Evolutionary conservation across 2,797 vertebrate genomes (phyloP).

Genomic region (Eutrigla gurnardus): DNA sequence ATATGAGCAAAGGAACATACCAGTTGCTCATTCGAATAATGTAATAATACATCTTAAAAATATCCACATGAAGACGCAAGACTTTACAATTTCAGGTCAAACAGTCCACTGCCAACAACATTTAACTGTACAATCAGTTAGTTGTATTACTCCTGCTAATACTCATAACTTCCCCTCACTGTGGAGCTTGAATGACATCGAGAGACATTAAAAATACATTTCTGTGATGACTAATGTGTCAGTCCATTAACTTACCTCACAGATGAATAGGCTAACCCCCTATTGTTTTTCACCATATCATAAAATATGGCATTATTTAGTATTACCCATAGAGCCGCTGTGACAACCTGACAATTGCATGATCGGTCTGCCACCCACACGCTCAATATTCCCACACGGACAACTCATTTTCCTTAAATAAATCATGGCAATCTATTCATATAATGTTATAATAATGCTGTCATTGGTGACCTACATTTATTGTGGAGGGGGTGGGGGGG

Average conservation of each 20-base stretch:
- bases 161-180: not conserved
- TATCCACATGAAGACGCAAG: not conserved
- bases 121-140: not conserved
- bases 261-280: not conserved
- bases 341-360: constrained; percentile 33
- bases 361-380: constrained; percentile 28
- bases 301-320: constrained; percentile 32
- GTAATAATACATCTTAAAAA: not conserved
- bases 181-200: not conserved
- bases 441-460: constrained; percentile 73
- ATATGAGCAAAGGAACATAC: not conserved
- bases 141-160: not conserved
- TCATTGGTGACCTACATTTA: constrained; percentile 77
- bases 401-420: constrained; percentile 51
- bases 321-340: constrained; percentile 13
- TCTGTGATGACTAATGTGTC: not conserved
- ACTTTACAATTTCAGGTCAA: not conserved
- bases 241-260: not conserved
- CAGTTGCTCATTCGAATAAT: not conserved
- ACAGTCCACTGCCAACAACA: not conserved
- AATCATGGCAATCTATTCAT: constrained; percentile 58
- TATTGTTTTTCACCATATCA: not conserved
- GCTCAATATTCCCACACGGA: constrained; percentile 37
- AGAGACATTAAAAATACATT: not conserved
- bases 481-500: constrained; percentile 73